phyloP scores from a whole-genome alignment of 2,888 invertebrate species.

The Andricus quercusramuli region DNA sequence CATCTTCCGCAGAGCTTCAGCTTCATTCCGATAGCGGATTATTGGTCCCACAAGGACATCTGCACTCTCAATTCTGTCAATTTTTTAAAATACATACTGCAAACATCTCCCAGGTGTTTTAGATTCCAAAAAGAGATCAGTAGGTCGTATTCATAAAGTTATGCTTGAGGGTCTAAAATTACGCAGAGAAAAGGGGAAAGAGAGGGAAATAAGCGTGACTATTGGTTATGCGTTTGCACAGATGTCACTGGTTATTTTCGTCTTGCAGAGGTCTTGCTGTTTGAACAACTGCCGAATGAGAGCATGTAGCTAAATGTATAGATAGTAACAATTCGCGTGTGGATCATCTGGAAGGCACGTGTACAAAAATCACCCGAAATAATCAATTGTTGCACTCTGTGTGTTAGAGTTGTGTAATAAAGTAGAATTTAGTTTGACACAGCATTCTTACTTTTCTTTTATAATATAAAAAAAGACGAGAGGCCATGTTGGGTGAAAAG shows the following conservation, averaged over 20 bases:
- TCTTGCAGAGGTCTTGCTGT: slow-evolving; percentile 43
- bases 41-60: background rate
- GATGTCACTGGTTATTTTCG: slow-evolving; percentile 64
- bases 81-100: background rate
- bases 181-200: background rate
- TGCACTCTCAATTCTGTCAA: background rate
- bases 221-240: slow-evolving; percentile 62
- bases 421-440: background rate
- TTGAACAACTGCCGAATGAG: slow-evolving; percentile 65
- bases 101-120: background rate
- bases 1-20: background rate
- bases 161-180: slow-evolving; percentile 34
- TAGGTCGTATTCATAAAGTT: slow-evolving; percentile 16
- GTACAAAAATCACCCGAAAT: background rate
- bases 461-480: slow-evolving; percentile 1
- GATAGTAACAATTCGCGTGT: slow-evolving; percentile 37
- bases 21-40: background rate
- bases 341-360: slow-evolving; percentile 48
- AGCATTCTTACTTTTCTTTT: background rate
- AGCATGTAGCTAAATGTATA: slow-evolving; percentile 50
- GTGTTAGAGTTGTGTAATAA: too few relatives aligned
- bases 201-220: slow-evolving; percentile 46
- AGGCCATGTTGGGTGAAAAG: slow-evolving; percentile 19
- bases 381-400: too few relatives aligned
- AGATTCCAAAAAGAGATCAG: slow-evolving; percentile 22